These are phyloP conservation scores for Clinocottus analis DNA, from an alignment of 2,113 vertebrate species.

Conservation along the genomic window DNA sequence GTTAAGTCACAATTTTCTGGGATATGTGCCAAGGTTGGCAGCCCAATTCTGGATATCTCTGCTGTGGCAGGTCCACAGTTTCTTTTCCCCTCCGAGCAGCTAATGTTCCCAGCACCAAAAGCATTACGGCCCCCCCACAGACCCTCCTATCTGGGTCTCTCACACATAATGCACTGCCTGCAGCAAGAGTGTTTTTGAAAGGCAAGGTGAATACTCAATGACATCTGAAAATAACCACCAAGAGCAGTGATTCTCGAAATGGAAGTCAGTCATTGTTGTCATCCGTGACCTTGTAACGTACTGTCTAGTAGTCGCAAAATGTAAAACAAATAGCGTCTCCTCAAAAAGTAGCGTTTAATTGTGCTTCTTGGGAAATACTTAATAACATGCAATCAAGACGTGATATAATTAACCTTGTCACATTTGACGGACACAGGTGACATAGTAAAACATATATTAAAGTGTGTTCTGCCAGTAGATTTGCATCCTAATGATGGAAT, in stretches of 20 bases:
- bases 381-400: neutral
- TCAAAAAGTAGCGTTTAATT: neutral
- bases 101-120: conserved; percentile 64
- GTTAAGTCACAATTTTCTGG: conserved; percentile 65
- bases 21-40: conserved; percentile 65
- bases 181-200: conserved; percentile 67
- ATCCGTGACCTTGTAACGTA: neutral
- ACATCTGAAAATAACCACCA: conserved; percentile 75
- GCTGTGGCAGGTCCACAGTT: conserved; percentile 61
- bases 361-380: too few species aligned
- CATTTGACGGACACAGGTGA: neutral
- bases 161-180: conserved; percentile 70
- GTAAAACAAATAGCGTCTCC: neutral
- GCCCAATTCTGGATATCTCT: conserved; percentile 70
- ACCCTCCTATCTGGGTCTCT: conserved; percentile 70
- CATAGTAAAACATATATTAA: neutral
- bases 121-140: conserved; percentile 49
- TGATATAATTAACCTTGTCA: neutral
- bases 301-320: neutral
- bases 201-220: conserved; percentile 75
- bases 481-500: neutral
- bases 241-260: conserved; percentile 52
- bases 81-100: conserved; percentile 52
- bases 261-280: neutral
- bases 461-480: too few species aligned